Base-by-base conservation (phyloP, 2,113 vertebrate genomes). In the Silurus meridionalis region DNA sequence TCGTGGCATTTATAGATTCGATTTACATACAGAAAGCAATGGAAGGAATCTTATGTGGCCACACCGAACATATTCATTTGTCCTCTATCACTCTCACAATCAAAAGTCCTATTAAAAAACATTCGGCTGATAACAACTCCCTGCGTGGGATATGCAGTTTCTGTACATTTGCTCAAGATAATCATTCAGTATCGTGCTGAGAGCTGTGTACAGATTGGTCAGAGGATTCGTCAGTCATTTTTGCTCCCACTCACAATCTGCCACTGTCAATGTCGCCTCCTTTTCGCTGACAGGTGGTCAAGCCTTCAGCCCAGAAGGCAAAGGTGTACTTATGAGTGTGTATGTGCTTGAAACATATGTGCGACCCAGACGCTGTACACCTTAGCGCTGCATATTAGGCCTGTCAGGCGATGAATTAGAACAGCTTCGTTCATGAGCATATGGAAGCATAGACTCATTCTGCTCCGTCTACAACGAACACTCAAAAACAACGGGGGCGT, bases 131-230 rank as follows among this genome's bases (percentile, higher is more conserved):
- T 19, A 55, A 48, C 60, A 50, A 64, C 48, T 46, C 71, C 25
- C 37, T 82, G 69, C 52, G 80, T 86, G 46, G 71, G 79, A 53
- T 82, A 60, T 63, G 67, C 15, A 63, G 69, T 71, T 88, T 82
- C 72, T 83, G 83, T 85, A 69, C 58, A 28, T 52, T 67, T 84
- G n/a, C 66, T 88, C 15, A 80, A 66, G 83, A 82, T 85, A 64
- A 88, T 89, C 87, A 92, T 84, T 69, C 91, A 89, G 90, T 87
- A 87, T 91, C 89, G 86, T 88, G 88, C 87, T 85, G 83, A 83
- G 82, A 75, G 46, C 50, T 89, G 88, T 84, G 74, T 87, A 81
- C 88, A 84, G 88, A 89, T 89, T 87, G 88, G 86, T 87, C 88
- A 87, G 64, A 83, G 79, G 58, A 87, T 80, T 81, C 86, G 80